These are phyloP conservation scores for Phalanger gymnotis DNA, from an alignment of 2,797 vertebrate species.

Conservation along the genomic window DNA sequence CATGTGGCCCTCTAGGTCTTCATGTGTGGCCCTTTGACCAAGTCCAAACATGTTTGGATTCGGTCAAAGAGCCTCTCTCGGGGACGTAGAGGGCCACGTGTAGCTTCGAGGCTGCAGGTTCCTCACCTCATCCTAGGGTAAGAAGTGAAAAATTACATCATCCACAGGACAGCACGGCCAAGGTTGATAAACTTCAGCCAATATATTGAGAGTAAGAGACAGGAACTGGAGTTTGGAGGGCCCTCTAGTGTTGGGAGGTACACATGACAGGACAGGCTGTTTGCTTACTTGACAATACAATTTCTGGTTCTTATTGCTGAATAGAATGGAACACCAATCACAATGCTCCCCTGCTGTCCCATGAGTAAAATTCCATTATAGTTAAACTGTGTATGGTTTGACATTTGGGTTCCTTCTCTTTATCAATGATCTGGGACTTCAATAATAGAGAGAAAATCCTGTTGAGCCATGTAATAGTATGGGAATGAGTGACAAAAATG, in stretches of 20 bases:
- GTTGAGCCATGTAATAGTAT: neutral
- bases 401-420: neutral
- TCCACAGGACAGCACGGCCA: neutral
- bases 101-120: too few species aligned
- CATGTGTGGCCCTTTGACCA: too few species aligned
- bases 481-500: neutral
- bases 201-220: neutral
- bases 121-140: neutral
- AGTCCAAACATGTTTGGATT: too few species aligned
- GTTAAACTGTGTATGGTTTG: neutral
- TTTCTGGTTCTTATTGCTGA: neutral
- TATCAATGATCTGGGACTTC: neutral
- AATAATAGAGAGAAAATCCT: neutral
- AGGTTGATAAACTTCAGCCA: neutral
- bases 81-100: too few species aligned
- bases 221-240: neutral
- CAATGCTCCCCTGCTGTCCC: neutral
- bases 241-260: neutral
- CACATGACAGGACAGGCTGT: neutral
- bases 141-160: neutral
- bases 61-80: too few species aligned
- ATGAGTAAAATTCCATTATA: neutral
- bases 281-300: neutral
- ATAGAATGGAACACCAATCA: neutral
- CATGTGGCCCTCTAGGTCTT: too few species aligned